Evolutionary conservation across 1,140 invertebrate genomes (phyloP).

Genomic region (Monochamus saltuarius): DNA sequence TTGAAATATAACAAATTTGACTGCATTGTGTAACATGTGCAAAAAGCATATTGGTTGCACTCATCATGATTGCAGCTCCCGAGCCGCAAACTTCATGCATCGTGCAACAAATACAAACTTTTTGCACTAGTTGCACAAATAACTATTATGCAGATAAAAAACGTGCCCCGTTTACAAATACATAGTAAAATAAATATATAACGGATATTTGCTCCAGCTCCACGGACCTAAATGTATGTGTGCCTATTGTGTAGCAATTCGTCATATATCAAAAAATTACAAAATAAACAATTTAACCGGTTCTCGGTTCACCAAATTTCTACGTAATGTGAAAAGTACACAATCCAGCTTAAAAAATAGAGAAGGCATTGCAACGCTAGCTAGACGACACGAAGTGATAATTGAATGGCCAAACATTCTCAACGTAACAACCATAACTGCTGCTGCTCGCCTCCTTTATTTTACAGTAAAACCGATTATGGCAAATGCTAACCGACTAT

Average conservation of each 20-base stretch:
- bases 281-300: slow-evolving; percentile 28
- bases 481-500: not conserved
- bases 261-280: slow-evolving; percentile 20
- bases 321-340: slow-evolving; percentile 38
- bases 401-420: slow-evolving; percentile 25
- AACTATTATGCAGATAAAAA: not conserved
- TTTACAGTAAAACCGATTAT: slow-evolving; percentile 12
- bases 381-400: slow-evolving; percentile 32
- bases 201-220: not conserved
- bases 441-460: slow-evolving; percentile 15
- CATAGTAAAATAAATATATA: not conserved
- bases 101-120: too few species aligned
- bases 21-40: too few species aligned
- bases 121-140: too few species aligned
- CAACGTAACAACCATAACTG: slow-evolving; percentile 32
- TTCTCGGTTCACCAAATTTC: slow-evolving; percentile 33
- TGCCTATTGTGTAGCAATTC: not conserved
- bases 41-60: too few species aligned
- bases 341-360: slow-evolving; percentile 26
- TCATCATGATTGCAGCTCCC: too few species aligned
- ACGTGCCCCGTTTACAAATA: not conserved
- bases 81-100: too few species aligned
- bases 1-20: too few species aligned
- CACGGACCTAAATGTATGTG: not conserved
- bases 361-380: slow-evolving; percentile 27